Base-by-base conservation (phyloP, 1,140 invertebrate genomes). In the Sesamia nonagrioides region DNA sequence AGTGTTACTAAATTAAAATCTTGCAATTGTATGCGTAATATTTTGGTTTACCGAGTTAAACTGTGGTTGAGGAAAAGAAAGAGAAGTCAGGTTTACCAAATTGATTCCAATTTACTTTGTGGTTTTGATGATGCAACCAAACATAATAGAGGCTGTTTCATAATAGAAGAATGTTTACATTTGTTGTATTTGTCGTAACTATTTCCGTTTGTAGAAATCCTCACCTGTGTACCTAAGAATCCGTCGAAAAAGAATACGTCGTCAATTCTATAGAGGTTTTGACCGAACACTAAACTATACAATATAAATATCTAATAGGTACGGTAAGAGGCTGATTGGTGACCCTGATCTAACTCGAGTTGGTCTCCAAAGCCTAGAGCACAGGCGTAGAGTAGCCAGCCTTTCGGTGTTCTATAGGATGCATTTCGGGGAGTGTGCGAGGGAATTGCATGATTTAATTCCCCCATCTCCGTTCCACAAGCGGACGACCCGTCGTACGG, bases 101-200 rank as follows among this genome's bases (percentile, higher is more conserved):
- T 69, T 71, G 68, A 52, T 52, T 52, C 50, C 68, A 71, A 71
- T 71, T 71, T 71, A 45, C 40, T 54, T 71, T 54, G 68, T 27
- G 68, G 68, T 54, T 54, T 11, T 33, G 2, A 3, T 71, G 63
- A 68, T 13, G 68, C 68, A 71, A 71, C 18, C 13, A 17, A 54
- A 52, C 15, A 71, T 48, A 71, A 52, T 71, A 66, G 61, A 15
- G 17, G 15, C 2, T 54, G 50, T 71, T 71, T 71, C 68, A 54
- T 71, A 71, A 71, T 35, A 69, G 42, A 69, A 69, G 13, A 52
- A 54, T 71, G 50, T 35, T 54, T 52, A 35, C 61, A 66, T 71
- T 37, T 66, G 37, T 21, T 66, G 40, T 40, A 40, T 42, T 71
- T 54, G 33, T 54, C 33, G 50, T 54, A 50, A 50, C 50, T 9